Conservation (phyloP, 1,140 invertebrate species). For the Papilio aristodemus region DNA sequence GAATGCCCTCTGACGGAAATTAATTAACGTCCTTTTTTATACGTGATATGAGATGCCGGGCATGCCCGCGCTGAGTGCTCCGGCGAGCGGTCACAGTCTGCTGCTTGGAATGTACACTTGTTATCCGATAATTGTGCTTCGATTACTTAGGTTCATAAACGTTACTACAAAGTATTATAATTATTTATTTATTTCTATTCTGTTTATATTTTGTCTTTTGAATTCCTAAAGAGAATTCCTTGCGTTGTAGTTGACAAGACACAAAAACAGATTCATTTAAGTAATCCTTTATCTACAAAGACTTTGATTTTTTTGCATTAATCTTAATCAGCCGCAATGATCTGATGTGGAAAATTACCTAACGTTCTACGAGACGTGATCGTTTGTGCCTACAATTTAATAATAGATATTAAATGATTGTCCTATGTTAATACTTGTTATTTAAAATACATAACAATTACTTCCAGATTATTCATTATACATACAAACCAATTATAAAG, state of each 20-base stretch:
- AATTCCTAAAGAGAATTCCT: too few species aligned
- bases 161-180: background rate
- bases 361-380: background rate
- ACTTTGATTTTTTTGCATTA: background rate
- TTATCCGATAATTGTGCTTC: background rate
- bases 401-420: background rate
- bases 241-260: background rate
- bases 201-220: too few species aligned
- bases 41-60: background rate
- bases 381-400: background rate
- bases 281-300: background rate
- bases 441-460: background rate
- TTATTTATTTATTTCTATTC: too few species aligned
- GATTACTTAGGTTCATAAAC: background rate
- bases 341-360: constrained; percentile 17
- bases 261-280: background rate
- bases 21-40: constrained; percentile 8
- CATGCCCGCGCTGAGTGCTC: background rate
- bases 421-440: background rate
- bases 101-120: background rate
- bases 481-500: background rate
- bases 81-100: background rate
- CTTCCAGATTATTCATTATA: background rate
- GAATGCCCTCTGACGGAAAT: constrained; percentile 33
- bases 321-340: background rate